Percentiles rank a stretch among this genome's conserved stretches.
Evolutionary conservation across 2,113 vertebrate species (phyloP).

Genomic region (Telmatochromis sp.): DNA sequence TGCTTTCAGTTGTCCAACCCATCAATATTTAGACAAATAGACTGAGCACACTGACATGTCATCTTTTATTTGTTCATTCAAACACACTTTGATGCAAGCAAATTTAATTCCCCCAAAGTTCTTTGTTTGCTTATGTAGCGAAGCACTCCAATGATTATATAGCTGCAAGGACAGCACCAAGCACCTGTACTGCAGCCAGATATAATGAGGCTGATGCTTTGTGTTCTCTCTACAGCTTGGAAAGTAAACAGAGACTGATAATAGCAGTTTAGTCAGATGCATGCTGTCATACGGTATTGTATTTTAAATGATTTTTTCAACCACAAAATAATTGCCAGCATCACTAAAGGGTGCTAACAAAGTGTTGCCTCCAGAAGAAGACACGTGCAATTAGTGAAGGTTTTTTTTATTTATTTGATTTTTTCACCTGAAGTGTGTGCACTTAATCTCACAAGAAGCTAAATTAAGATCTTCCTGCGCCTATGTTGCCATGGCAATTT

Average conservation of each 20-base stretch:
- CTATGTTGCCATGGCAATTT: conserved; percentile 50
- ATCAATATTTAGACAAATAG: neutral
- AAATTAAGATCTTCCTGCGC: conserved; percentile 1
- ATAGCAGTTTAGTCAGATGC: neutral
- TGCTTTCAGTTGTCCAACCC: neutral
- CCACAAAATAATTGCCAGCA: neutral
- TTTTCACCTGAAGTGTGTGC: neutral
- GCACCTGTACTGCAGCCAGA: neutral
- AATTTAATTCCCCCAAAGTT: neutral
- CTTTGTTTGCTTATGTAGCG: neutral
- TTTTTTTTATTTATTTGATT: neutral
- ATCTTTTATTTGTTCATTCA: neutral
- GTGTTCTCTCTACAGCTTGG: neutral
- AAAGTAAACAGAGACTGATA: neutral
- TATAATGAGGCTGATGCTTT: neutral
- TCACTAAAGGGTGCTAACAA: neutral
- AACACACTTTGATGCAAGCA: neutral
- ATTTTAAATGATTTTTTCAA: neutral
- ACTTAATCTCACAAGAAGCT: conserved; percentile 10
- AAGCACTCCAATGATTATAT: neutral
- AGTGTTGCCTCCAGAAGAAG: neutral
- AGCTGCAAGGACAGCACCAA: neutral
- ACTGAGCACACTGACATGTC: neutral
- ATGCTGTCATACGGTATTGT: neutral
- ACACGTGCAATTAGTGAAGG: neutral